Percentiles rank a stretch among this genome's conserved stretches.
Evolutionary conservation across 2,888 invertebrate species (phyloP).

Genomic region (Slavum lentiscoides): DNA sequence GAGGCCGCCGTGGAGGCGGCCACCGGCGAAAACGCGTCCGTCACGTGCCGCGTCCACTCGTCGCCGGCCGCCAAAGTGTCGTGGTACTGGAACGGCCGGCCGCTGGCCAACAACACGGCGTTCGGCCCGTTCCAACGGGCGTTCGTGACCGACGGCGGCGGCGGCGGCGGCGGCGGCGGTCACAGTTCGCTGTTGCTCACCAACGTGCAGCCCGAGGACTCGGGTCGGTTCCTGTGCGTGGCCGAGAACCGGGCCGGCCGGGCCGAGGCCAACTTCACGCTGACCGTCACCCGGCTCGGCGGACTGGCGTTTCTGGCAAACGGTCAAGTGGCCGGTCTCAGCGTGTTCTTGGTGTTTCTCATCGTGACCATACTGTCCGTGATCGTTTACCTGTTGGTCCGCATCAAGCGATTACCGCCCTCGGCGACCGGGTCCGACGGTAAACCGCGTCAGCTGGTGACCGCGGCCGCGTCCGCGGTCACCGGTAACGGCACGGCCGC

Average conservation of each 20-base stretch:
- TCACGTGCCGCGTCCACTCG: conserved; percentile 79
- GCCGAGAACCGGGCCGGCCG: conserved; percentile 88
- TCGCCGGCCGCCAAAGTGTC: conserved; percentile 78
- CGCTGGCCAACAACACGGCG: conserved; percentile 75
- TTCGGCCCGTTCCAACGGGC: conserved; percentile 79
- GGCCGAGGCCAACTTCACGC: conserved; percentile 85
- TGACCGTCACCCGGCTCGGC: conserved; percentile 76
- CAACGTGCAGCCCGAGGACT: conserved; percentile 81
- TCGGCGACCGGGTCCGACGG: conserved; percentile 55
- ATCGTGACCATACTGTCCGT: conserved; percentile 75
- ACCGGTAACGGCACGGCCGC: conserved; percentile 60
- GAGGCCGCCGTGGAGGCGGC: conserved; percentile 77
- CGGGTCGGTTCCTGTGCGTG: conserved; percentile 84
- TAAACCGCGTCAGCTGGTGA: conserved; percentile 60
- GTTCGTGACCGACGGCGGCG: conserved; percentile 70
- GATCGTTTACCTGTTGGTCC: conserved; percentile 73
- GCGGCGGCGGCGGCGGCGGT: conserved; percentile 72
- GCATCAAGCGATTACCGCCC: conserved; percentile 69
- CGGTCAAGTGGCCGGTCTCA: conserved; percentile 83
- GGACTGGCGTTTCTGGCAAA: conserved; percentile 81
- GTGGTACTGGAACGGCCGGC: conserved; percentile 85
- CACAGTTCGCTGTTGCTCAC: conserved; percentile 76
- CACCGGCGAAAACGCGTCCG: conserved; percentile 82
- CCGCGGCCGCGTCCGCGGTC: conserved; percentile 73
- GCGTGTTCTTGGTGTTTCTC: conserved; percentile 78